Evolutionary conservation across 1,140 invertebrate genomes (phyloP).

Genomic region (Drosophila persimilis): DNA sequence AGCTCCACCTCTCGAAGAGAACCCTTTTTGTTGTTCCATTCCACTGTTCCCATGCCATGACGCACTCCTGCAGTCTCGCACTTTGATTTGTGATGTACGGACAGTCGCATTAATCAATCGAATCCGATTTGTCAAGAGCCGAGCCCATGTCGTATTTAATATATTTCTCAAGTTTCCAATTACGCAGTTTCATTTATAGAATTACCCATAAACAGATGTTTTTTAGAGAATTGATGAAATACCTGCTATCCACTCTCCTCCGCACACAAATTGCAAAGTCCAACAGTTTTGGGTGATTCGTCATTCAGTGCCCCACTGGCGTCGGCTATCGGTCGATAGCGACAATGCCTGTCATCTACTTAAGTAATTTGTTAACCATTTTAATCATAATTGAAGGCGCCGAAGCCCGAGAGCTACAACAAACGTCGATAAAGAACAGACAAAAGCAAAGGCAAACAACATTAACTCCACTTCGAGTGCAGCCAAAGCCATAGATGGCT

Average conservation of each 20-base stretch:
- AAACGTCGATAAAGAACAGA: conserved; percentile 2
- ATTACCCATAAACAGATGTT: neutral
- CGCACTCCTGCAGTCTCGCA: no score
- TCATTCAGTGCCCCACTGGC: conserved; percentile 32
- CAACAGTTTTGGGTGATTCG: conserved; percentile 53
- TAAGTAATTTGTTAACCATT: conserved; percentile 47
- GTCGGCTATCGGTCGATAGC: conserved; percentile 34
- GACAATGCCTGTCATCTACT: conserved; percentile 51
- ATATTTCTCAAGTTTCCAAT: conserved; percentile 11
- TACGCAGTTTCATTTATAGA: conserved; percentile 38
- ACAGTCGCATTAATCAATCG: conserved; percentile 8
- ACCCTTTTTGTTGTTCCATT: no score
- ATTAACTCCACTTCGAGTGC: neutral
- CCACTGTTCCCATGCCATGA: no score
- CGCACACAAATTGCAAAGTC: conserved; percentile 35
- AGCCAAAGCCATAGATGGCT: neutral
- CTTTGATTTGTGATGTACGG: conserved; percentile 12
- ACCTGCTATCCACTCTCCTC: no score
- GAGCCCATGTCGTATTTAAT: conserved; percentile 3
- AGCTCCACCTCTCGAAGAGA: no score
- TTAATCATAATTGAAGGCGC: conserved; percentile 43
- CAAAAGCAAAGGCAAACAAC: conserved; percentile 17
- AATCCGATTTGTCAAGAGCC: conserved; percentile 18
- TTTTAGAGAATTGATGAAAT: neutral
- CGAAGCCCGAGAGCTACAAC: neutral